phyloP scores from a whole-genome alignment of 1,140 invertebrate genomes.

The Brachionus koreanus region DNA sequence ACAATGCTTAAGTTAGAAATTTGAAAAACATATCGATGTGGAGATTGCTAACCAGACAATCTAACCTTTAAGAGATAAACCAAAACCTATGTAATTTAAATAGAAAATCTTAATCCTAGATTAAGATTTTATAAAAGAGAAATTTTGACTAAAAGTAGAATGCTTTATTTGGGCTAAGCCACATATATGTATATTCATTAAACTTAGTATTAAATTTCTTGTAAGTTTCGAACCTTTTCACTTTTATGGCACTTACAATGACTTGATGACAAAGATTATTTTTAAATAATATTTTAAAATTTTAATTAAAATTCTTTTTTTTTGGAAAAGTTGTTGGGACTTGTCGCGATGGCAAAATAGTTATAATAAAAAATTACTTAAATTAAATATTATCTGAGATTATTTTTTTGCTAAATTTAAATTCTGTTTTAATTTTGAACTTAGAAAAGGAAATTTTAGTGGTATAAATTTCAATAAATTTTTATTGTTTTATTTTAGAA shows the following conservation, averaged over 20 bases:
- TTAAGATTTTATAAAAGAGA: not conserved
- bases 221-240: not conserved
- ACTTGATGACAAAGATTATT: not conserved
- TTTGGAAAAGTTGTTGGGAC: not conserved
- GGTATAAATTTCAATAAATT: not conserved
- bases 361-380: not conserved
- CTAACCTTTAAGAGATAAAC: conserved; percentile 1
- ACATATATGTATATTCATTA: not conserved
- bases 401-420: not conserved
- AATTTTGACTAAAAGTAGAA: not conserved
- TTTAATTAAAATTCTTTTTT: no score
- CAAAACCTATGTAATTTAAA: not conserved
- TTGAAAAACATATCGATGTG: not conserved
- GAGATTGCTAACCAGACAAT: not conserved
- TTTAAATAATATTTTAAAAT: not conserved
- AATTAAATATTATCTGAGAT: not conserved
- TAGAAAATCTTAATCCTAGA: not conserved
- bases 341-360: no score
- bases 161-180: not conserved
- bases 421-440: not conserved
- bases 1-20: not conserved
- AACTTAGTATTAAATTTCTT: not conserved
- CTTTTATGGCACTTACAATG: not conserved
- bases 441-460: not conserved
- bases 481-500: not conserved